Conservation (phyloP, 2,113 vertebrate species). For the Xyrauchen texanus region DNA sequence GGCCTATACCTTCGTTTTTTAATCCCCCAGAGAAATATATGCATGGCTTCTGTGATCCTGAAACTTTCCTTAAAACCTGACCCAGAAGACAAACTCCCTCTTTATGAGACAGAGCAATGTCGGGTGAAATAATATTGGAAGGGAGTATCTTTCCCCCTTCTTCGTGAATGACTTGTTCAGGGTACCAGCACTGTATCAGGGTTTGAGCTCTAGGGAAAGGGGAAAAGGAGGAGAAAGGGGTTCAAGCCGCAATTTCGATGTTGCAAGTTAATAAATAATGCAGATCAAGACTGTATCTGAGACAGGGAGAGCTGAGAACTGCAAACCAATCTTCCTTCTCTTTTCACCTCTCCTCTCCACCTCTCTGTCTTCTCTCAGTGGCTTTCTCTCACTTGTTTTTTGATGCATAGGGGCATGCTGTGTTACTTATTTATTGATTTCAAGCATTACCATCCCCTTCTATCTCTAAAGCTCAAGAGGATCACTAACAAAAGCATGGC, state of each 20-base stretch:
- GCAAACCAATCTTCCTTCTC: neutral
- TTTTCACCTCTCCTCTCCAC: too few relatives aligned
- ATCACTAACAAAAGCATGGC: constrained; percentile 31
- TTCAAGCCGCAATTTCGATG: constrained; percentile 27
- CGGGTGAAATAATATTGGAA: neutral
- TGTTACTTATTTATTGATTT: constrained; percentile 53
- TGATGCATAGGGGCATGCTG: constrained; percentile 22
- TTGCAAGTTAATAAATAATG: constrained; percentile 28
- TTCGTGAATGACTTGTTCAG: constrained; percentile 14
- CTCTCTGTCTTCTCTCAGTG: too few relatives aligned
- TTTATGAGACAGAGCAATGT: neutral
- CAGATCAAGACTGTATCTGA: constrained; percentile 13
- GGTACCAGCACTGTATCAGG: neutral
- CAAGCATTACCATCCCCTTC: constrained; percentile 27
- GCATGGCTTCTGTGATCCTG: constrained; percentile 23
- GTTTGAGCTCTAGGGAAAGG: neutral
- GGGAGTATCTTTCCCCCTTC: neutral
- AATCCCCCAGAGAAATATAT: constrained; percentile 56
- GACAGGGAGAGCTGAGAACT: neutral
- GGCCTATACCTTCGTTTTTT: constrained; percentile 47
- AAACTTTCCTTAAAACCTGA: neutral
- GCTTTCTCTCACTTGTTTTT: constrained; percentile 7
- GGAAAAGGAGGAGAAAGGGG: neutral
- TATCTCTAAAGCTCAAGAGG: constrained; percentile 34
- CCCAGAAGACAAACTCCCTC: neutral